phyloP scores from a whole-genome alignment of 2,797 vertebrate genomes.

The Karalla daura region DNA sequence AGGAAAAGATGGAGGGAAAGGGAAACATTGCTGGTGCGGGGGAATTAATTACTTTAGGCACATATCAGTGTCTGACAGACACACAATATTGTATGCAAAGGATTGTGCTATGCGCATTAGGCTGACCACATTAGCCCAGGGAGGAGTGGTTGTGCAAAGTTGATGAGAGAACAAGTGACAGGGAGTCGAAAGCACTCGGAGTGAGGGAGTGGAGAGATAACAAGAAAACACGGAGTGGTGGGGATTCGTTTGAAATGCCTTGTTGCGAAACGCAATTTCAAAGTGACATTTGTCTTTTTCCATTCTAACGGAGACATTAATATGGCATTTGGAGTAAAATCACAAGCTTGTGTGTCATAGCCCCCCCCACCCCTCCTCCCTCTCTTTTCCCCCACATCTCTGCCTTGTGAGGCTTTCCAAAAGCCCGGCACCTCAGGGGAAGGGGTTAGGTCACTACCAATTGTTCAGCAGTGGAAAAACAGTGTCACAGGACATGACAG shows the following conservation, averaged over 20 bases:
- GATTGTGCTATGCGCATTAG: slow-evolving; percentile 36
- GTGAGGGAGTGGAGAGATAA: not conserved
- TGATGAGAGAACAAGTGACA: slow-evolving; percentile 45
- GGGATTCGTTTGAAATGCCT: slow-evolving; percentile 23
- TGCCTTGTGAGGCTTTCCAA: slow-evolving; percentile 31
- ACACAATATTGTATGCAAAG: slow-evolving; percentile 40
- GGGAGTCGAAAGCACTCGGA: slow-evolving; percentile 20
- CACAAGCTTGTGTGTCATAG: slow-evolving; percentile 18
- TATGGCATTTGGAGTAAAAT: slow-evolving; percentile 20
- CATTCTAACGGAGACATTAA: slow-evolving; percentile 30
- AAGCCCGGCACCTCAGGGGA: slow-evolving; percentile 19
- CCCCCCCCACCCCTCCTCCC: not conserved
- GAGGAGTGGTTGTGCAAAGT: slow-evolving; percentile 26
- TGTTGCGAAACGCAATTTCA: slow-evolving; percentile 16
- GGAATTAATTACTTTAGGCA: no score
- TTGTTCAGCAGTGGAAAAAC: slow-evolving; percentile 46
- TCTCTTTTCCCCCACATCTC: no score
- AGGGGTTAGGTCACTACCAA: slow-evolving; percentile 36
- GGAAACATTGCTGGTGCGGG: not conserved
- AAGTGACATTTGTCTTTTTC: slow-evolving; percentile 13
- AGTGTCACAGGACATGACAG: slow-evolving; percentile 41
- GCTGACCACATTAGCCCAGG: slow-evolving; percentile 38
- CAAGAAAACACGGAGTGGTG: not conserved
- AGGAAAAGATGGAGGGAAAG: not conserved
- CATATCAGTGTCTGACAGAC: no score